phyloP scores from a whole-genome alignment of 2,888 invertebrate species.

The Folsomia manolachei region DNA sequence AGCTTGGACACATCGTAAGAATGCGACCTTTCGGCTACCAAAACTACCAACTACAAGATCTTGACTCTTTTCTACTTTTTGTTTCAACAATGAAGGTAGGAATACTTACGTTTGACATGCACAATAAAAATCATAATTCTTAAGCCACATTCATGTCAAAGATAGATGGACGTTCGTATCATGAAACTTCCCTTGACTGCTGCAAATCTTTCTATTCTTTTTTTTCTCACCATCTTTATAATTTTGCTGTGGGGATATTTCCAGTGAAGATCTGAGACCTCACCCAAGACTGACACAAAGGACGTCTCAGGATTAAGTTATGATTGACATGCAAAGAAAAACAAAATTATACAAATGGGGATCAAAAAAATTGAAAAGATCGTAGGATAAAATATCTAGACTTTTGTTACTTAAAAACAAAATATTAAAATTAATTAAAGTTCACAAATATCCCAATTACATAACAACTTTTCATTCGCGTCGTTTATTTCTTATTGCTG shows the following conservation, averaged over 20 bases:
- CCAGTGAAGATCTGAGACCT: too few relatives aligned
- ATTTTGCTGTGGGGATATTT: constrained; percentile 65
- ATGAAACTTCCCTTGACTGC: constrained; percentile 71
- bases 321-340: too few relatives aligned
- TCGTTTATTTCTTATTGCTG: background rate
- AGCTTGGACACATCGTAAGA: constrained; percentile 73
- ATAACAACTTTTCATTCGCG: background rate
- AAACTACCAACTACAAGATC: constrained; percentile 70
- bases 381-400: background rate
- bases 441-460: too few relatives aligned
- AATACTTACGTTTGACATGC: too few relatives aligned
- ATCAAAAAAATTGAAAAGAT: background rate
- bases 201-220: constrained; percentile 64
- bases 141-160: too few relatives aligned
- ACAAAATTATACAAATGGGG: background rate
- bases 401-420: background rate
- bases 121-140: too few relatives aligned
- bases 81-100: constrained; percentile 71
- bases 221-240: constrained; percentile 62
- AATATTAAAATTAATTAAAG: too few relatives aligned
- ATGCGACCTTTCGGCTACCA: constrained; percentile 77
- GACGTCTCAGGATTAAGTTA: too few relatives aligned
- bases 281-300: too few relatives aligned
- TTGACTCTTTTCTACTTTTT: constrained; percentile 72
- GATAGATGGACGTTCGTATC: constrained; percentile 70